Evolutionary conservation across 1,140 invertebrate genomes (phyloP), one percentile per base, ranked within the genome.

Genomic region (Euschistus heros): DNA sequence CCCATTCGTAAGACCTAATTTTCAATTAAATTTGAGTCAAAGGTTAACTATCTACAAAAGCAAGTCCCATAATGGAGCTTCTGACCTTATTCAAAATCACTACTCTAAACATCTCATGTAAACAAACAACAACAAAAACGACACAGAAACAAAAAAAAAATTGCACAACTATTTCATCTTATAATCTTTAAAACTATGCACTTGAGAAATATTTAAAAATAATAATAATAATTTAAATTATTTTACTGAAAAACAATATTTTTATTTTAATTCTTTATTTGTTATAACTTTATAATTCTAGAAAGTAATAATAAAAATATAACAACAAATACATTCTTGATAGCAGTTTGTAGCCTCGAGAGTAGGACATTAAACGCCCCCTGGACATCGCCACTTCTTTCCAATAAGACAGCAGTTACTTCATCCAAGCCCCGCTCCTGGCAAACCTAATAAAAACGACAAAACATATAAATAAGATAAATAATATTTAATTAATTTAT

Each of bases 331-430:
- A 70, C 71, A 46, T 64, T 66, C 60, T 69, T 42, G 68, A 73
- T 73, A 37, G 71, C 68, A 55, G 54, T 54, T 54, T 72, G 60
- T 1, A 73, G 55, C 37, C 67, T 68, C 30, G 64, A 33, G 8
- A 72, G 69, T 2, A 73, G 64, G 30, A 72, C 37, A 64, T 72
- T 67, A 62, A 72, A 73, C n/a, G 72, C 71, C 46, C 66, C 71
- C 55, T 72, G 70, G 26, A 65, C 67, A 66, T 72, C 69, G 18
- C 72, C 72, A 52, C 65, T 63, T 63, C 69, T 68, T 69, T 73
- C 72, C 17, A 72, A 54, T n/a, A 73, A 62, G 10, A 73, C 59
- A 18, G 72, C 71, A 37, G 69, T 68, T n/a, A 68, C 70, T 66
- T 70, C 69, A 46, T 71, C 68, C 15, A 72, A 55, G 13, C 68